A percentile compares a stretch with the other conserved stretches of the same genome.
Conservation (phyloP, 35 echinoderm and acorn worm genomes). For the Lytechinus pictus region DNA sequence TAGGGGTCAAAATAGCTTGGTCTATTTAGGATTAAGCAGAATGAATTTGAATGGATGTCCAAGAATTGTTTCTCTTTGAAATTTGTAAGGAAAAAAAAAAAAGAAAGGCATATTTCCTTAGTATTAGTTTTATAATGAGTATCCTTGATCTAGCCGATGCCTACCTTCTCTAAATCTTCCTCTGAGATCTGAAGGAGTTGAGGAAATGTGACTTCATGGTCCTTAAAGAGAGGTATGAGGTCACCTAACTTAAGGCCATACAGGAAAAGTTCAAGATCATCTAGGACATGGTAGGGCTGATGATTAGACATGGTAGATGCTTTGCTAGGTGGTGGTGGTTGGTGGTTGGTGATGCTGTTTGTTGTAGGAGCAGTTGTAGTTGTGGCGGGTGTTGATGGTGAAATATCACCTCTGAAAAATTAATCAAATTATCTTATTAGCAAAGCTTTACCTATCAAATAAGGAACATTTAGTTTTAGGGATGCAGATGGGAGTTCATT, state of each 20-base stretch:
- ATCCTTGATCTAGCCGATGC: neutral
- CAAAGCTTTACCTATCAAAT: neutral
- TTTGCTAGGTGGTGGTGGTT: neutral
- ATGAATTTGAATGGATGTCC: too few relatives aligned
- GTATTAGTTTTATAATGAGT: neutral
- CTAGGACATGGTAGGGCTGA: constrained; percentile 38
- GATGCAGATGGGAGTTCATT: neutral
- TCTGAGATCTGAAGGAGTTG: constrained; percentile 77
- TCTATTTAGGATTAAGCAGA: too few relatives aligned
- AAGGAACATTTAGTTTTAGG: neutral
- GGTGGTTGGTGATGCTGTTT: constrained; percentile 40
- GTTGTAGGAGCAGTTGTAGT: neutral
- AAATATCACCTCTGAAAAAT: neutral
- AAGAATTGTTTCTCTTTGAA: too few relatives aligned
- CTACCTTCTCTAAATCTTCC: constrained; percentile 89
- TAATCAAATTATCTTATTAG: neutral
- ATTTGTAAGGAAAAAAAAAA: too few relatives aligned
- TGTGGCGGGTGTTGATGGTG: neutral
- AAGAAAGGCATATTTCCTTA: too few relatives aligned
- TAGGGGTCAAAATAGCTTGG: too few relatives aligned
- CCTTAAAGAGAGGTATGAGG: constrained; percentile 70
- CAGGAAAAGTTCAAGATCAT: constrained; percentile 88
- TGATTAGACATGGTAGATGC: neutral
- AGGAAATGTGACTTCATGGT: constrained; percentile 74
- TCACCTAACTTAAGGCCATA: constrained; percentile 81